Conservation (phyloP, 2,113 vertebrate species). For the Acrocephalus kingi region DNA sequence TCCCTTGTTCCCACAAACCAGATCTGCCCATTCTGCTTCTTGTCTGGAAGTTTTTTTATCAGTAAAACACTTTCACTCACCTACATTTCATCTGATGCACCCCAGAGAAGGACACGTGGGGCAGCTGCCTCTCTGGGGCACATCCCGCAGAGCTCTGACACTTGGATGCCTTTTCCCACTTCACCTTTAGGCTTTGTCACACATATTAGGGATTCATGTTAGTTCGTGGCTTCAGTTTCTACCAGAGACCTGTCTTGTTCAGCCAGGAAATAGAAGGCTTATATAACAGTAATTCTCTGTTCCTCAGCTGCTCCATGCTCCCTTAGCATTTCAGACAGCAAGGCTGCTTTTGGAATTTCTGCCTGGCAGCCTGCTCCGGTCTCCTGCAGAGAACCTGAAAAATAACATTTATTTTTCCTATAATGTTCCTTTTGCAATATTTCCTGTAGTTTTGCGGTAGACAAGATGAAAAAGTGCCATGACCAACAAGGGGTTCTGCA, state of each 20-base stretch:
- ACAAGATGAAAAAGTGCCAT: background rate
- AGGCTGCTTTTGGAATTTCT: background rate
- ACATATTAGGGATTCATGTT: background rate
- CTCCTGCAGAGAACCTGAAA: background rate
- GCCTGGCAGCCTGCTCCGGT: background rate
- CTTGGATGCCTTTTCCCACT: background rate
- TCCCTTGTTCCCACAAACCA: background rate
- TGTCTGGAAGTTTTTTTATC: background rate
- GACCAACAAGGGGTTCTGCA: background rate
- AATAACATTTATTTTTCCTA: background rate
- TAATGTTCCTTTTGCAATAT: background rate
- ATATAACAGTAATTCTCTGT: background rate
- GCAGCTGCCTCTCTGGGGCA: background rate
- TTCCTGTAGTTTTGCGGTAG: background rate
- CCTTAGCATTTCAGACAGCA: background rate
- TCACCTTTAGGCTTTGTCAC: accelerated
- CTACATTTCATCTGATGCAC: background rate
- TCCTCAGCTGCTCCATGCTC: background rate
- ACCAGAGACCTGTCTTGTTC: background rate
- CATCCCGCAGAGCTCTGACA: background rate
- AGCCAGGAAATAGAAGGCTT: background rate
- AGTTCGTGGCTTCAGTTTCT: background rate
- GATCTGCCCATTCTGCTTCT: background rate
- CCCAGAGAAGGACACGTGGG: background rate
- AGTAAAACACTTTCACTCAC: background rate